Percentiles rank a stretch among this genome's conserved stretches.
Conservation (phyloP, 2,113 vertebrate genomes). For the Erythrocercus mccallii region DNA sequence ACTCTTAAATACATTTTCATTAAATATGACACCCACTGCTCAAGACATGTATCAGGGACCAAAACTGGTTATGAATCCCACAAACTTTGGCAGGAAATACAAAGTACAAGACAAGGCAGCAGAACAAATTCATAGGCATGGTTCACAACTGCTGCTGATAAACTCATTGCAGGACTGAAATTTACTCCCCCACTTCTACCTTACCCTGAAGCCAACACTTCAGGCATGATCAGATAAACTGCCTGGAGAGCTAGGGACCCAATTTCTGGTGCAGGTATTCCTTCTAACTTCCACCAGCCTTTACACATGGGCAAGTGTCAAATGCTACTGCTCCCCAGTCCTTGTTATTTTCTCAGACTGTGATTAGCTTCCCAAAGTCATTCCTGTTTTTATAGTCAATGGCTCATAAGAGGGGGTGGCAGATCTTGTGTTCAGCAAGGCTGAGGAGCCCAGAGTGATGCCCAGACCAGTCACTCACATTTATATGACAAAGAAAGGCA, state of each 20-base stretch:
- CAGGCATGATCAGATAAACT: background rate
- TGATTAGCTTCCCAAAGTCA: rapidly evolving
- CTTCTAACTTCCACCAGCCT: background rate
- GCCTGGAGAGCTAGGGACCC: background rate
- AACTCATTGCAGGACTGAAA: background rate
- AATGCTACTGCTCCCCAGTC: background rate
- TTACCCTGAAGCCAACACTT: background rate
- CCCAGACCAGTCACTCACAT: background rate
- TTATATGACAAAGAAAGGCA: background rate
- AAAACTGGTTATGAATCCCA: background rate
- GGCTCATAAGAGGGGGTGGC: background rate
- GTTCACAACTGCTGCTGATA: background rate
- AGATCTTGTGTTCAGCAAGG: background rate
- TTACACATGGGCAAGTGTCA: background rate
- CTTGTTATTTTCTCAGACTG: background rate
- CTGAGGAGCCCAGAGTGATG: background rate
- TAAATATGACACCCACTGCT: background rate
- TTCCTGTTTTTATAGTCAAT: background rate
- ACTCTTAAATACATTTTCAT: background rate
- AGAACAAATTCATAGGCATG: background rate
- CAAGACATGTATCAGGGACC: background rate
- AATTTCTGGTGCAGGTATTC: background rate
- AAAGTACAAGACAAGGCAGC: background rate
- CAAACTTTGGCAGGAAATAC: background rate
- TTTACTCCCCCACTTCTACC: background rate